phyloP scores from a whole-genome alignment of 2,888 invertebrate genomes.

The Oegoconia quadripuncta region DNA sequence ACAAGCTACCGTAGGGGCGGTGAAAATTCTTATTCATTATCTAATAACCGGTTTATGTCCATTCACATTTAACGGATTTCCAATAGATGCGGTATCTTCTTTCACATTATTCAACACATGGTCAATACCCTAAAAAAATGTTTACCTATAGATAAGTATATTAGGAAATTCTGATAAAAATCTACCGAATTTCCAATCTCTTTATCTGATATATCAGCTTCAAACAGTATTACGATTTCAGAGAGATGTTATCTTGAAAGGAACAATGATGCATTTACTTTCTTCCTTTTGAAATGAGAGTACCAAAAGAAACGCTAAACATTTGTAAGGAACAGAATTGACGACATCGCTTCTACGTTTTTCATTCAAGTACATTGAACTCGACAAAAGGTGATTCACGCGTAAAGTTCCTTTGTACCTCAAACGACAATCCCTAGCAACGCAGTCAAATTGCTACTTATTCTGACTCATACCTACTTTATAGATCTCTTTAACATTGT shows the following conservation, averaged over 20 bases:
- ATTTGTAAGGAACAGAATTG: conserved; percentile 3
- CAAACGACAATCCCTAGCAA: no score
- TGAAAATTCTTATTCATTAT: no score
- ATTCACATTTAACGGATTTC: no score
- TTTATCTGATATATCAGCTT: background rate
- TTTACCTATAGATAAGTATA: no score
- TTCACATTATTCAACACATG: no score
- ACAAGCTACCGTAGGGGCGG: no score
- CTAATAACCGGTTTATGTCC: no score
- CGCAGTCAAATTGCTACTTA: no score
- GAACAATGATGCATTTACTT: conserved; percentile 19
- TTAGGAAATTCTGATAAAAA: background rate
- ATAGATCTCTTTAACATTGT: no score
- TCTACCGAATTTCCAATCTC: background rate
- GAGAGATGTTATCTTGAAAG: conserved; percentile 12
- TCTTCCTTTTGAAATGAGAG: conserved; percentile 6
- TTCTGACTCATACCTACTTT: no score
- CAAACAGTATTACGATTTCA: conserved; percentile 3
- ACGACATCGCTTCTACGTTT: conserved; percentile 2
- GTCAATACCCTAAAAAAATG: no score
- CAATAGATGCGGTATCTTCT: no score
- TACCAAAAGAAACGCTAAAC: conserved; percentile 7
- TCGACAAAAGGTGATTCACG: conserved; percentile 1
- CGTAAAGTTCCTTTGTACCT: background rate
- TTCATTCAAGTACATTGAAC: conserved; percentile 16